phyloP scores from a whole-genome alignment of 2,888 invertebrate species.

The Hypena proboscidalis region DNA sequence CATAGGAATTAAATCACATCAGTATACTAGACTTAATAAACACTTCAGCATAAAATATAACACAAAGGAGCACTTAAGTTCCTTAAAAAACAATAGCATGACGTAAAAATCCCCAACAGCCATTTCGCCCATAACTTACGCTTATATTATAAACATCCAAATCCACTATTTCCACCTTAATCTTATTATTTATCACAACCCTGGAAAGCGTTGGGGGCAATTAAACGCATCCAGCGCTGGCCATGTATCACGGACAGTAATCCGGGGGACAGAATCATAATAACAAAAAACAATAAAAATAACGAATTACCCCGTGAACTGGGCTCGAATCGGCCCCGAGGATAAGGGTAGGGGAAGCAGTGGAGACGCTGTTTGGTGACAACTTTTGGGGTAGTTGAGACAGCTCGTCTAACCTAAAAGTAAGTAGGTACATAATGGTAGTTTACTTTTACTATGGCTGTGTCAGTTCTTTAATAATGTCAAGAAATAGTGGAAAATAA shows the following conservation, averaged over 20 bases:
- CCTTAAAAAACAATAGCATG: not conserved
- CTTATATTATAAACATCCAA: slow-evolving; percentile 52
- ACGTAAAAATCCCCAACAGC: slow-evolving; percentile 4
- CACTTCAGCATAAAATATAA: too few relatives aligned
- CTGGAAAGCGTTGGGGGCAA: slow-evolving; percentile 75
- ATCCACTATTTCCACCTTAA: slow-evolving; percentile 74
- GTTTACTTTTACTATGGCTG: too few relatives aligned
- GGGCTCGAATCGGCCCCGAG: slow-evolving; percentile 70
- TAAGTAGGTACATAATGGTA: too few relatives aligned
- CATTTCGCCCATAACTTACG: slow-evolving; percentile 28
- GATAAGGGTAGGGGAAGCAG: slow-evolving; percentile 34
- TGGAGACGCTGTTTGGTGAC: slow-evolving; percentile 46
- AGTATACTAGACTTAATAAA: too few relatives aligned
- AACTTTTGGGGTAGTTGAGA: slow-evolving; percentile 2
- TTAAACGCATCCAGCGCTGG: slow-evolving; percentile 81
- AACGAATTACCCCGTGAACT: slow-evolving; percentile 82
- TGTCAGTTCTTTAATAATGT: too few relatives aligned
- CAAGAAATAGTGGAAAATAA: too few relatives aligned
- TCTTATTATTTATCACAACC: slow-evolving; percentile 78
- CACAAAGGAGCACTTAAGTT: too few relatives aligned
- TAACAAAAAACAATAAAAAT: slow-evolving; percentile 86
- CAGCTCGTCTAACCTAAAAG: too few relatives aligned
- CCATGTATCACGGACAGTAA: slow-evolving; percentile 79
- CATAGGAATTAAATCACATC: too few relatives aligned
- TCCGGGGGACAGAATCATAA: slow-evolving; percentile 83